phyloP scores from a whole-genome alignment of 2,888 invertebrate species.

The Synanthedon vespiformis region DNA sequence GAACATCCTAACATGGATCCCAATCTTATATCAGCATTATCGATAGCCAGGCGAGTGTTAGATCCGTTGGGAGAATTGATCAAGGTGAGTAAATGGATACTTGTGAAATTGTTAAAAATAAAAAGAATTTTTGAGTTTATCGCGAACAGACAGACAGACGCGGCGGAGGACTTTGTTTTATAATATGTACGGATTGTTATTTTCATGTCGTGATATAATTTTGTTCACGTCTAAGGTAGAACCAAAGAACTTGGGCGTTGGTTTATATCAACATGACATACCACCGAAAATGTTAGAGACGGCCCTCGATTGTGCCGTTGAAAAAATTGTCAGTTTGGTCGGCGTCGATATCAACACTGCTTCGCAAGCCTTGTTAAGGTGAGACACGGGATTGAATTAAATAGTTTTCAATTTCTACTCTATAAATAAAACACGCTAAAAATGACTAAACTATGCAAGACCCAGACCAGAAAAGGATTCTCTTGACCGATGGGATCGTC shows the following conservation, averaged over 20 bases:
- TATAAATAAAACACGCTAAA: too few species aligned
- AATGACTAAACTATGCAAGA: too few species aligned
- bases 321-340: slow-evolving; percentile 92
- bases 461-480: too few species aligned
- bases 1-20: slow-evolving; percentile 89
- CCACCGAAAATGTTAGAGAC: slow-evolving; percentile 80
- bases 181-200: too few species aligned
- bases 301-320: slow-evolving; percentile 83
- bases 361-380: slow-evolving; percentile 84
- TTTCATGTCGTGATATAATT: neutral
- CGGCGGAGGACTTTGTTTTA: too few species aligned
- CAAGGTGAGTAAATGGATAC: slow-evolving; percentile 74
- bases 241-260: slow-evolving; percentile 91
- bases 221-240: slow-evolving; percentile 70
- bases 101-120: too few species aligned
- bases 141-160: too few species aligned
- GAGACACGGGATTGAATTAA: neutral
- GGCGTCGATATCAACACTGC: slow-evolving; percentile 93
- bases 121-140: too few species aligned
- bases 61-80: slow-evolving; percentile 93
- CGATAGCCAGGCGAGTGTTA: slow-evolving; percentile 87
- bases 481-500: too few species aligned
- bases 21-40: slow-evolving; percentile 79
- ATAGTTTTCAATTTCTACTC: too few species aligned
- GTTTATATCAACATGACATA: slow-evolving; percentile 96